phyloP scores from a whole-genome alignment of 2,113 vertebrate genomes.

The Xerus inauris region DNA sequence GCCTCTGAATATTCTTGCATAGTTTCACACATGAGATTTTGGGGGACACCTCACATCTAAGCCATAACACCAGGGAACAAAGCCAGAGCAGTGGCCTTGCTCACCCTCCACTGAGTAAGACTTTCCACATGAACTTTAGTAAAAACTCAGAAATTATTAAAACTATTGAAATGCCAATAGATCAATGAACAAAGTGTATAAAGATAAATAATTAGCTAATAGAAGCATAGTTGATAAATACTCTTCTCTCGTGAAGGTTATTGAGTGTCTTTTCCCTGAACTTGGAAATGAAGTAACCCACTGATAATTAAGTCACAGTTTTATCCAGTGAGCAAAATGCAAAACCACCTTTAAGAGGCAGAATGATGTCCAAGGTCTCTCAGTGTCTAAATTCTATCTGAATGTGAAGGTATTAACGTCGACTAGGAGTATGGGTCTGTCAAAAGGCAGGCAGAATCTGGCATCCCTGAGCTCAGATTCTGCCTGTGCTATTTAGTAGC shows the following conservation, averaged over 20 bases:
- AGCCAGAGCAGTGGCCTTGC: not conserved
- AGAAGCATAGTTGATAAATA: not conserved
- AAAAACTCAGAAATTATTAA: not conserved
- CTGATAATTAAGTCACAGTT: not conserved
- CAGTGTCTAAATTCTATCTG: not conserved
- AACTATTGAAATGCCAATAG: not conserved
- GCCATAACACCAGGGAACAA: not conserved
- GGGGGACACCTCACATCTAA: no score
- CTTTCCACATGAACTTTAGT: not conserved
- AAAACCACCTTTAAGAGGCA: not conserved
- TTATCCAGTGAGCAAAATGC: not conserved
- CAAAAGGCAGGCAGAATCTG: not conserved
- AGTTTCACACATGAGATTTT: no score
- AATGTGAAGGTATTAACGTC: not conserved
- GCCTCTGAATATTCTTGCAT: no score
- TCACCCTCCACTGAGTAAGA: not conserved
- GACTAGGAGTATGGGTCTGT: not conserved
- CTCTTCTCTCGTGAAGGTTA: not conserved
- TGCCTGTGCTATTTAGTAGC: not conserved
- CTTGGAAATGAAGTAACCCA: not conserved
- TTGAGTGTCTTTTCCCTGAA: not conserved
- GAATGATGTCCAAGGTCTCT: not conserved
- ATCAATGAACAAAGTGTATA: not conserved
- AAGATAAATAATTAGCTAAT: not conserved
- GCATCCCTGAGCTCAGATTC: not conserved